These are phyloP conservation scores for Tadarida brasiliensis DNA, from an alignment of 2,797 vertebrate species.

Conservation along the genomic window DNA sequence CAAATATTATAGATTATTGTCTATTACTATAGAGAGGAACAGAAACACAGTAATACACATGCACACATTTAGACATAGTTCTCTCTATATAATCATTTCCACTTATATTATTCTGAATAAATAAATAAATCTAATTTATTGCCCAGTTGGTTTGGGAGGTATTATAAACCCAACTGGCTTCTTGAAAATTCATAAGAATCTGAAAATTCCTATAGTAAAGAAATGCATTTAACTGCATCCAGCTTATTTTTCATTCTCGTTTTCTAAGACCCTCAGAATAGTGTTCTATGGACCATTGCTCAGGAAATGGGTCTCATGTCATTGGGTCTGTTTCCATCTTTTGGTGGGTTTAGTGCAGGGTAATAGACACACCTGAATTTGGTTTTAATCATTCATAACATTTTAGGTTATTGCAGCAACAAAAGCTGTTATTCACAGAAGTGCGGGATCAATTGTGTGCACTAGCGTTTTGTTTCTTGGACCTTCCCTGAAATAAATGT, in stretches of 20 bases:
- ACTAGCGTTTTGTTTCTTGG: neutral
- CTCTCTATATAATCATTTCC: neutral
- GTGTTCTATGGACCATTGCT: neutral
- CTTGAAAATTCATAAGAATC: neutral
- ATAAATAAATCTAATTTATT: neutral
- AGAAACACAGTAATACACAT: neutral
- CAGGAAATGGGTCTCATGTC: neutral
- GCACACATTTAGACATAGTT: neutral
- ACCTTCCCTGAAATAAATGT: neutral
- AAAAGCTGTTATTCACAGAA: neutral
- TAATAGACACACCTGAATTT: neutral
- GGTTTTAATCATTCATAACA: neutral
- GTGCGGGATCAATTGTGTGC: neutral
- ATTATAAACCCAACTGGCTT: neutral
- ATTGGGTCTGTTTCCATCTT: neutral
- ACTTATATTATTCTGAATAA: neutral
- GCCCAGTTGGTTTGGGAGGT: neutral
- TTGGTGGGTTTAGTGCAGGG: neutral
- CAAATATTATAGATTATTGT: neutral
- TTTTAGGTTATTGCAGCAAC: neutral
- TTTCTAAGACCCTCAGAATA: neutral
- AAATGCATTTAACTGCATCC: neutral
- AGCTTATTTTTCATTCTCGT: neutral
- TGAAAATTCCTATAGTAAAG: neutral
- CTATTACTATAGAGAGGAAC: neutral